Conservation (phyloP, 2,888 invertebrate species). For the Celastrina argiolus region DNA sequence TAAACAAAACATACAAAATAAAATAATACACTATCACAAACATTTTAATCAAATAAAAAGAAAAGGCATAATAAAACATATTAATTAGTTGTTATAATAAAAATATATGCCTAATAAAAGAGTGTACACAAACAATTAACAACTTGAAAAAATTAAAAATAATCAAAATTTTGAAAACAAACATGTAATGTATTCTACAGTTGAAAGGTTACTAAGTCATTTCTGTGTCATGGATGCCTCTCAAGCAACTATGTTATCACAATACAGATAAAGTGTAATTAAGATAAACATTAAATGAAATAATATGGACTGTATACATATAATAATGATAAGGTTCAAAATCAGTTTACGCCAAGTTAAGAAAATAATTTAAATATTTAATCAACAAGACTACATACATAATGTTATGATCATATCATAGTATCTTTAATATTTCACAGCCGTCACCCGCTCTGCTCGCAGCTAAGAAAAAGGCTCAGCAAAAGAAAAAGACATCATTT, state of each 20-base stretch:
- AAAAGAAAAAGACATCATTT: conserved; percentile 73
- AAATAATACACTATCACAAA: too few relatives aligned
- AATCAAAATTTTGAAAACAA: background rate
- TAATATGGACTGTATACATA: background rate
- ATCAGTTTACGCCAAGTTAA: background rate
- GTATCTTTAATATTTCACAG: conserved; percentile 40
- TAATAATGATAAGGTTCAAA: background rate
- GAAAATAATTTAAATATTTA: background rate
- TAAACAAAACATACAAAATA: background rate
- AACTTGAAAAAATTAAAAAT: background rate
- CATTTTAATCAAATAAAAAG: too few relatives aligned
- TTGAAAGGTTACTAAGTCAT: background rate
- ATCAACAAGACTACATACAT: background rate
- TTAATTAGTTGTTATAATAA: too few relatives aligned
- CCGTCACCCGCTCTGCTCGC: conserved; percentile 79
- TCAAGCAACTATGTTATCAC: background rate
- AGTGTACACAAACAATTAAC: too few relatives aligned
- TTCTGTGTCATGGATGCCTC: background rate
- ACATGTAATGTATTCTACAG: background rate
- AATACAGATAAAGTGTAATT: background rate
- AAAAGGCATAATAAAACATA: too few relatives aligned
- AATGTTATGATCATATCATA: background rate
- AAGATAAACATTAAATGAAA: background rate
- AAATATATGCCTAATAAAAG: too few relatives aligned
- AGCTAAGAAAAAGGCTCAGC: conserved; percentile 82